These are phyloP conservation scores for Tyrannus savana DNA, from an alignment of 2,113 vertebrate species.

Conservation along the genomic window DNA sequence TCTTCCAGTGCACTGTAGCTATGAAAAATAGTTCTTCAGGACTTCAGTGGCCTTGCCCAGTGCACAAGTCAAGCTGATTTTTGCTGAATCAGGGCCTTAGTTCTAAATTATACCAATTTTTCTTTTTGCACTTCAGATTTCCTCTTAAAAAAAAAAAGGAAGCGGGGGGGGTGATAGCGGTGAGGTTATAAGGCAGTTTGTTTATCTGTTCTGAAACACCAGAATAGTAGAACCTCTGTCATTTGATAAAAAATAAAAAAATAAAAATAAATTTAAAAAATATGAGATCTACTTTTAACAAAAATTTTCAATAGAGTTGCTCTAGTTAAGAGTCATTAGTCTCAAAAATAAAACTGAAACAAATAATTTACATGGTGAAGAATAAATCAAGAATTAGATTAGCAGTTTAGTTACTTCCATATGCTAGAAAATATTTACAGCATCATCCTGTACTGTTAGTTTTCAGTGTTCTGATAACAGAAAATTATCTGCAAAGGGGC, in stretches of 20 bases:
- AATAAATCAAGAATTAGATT: not conserved
- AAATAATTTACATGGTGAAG: not conserved
- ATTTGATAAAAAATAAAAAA: not conserved
- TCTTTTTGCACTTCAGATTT: slow-evolving; percentile 24
- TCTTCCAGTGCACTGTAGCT: not conserved
- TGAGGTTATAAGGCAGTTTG: not conserved
- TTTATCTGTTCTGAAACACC: slow-evolving; percentile 10
- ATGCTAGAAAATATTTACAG: slow-evolving; percentile 11
- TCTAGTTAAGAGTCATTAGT: not conserved
- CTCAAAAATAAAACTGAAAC: not conserved
- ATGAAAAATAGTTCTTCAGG: not conserved
- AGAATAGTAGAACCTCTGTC: not conserved
- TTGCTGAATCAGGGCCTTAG: slow-evolving; percentile 44
- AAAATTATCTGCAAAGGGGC: not conserved
- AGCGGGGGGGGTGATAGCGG: too few relatives aligned
- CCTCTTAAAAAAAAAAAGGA: not conserved
- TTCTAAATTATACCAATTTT: slow-evolving; percentile 51
- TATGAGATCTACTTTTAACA: not conserved
- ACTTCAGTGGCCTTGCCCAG: not conserved
- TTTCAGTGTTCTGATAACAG: not conserved
- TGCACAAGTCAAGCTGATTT: not conserved
- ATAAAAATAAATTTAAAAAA: too few relatives aligned
- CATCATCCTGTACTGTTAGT: not conserved
- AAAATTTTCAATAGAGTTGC: not conserved
- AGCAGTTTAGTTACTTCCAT: not conserved